Evolutionary conservation across 2,113 vertebrate species (phyloP), one percentile per base, ranked within the genome.

Genomic region (Sisor rabdophorus): DNA sequence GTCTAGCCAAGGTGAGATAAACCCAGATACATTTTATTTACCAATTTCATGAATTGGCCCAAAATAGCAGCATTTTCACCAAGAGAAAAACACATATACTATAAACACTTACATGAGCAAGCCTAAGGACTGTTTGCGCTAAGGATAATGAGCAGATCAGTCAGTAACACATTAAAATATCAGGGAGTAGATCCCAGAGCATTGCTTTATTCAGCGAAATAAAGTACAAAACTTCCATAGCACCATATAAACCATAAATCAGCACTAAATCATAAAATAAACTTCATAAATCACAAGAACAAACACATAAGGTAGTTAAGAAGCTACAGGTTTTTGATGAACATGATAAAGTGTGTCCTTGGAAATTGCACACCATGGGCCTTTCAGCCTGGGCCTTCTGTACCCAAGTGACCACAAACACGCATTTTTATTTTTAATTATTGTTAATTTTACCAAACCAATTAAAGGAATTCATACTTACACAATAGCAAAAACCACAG

Each of bases 211-310:
- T 50, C 56, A 68, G 71, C n/a, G 77, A 81, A 83, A 78, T 81
- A 50, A 80, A 81, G 71, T 36, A 36, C 79, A 82, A 80, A 78
- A 73, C 65, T 73, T 74, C 69, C 80, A 82, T 80, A 81, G 30
- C 78, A 70, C 80, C 76, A 76, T 72, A 64, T 79, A 59, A 70
- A 74, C 26, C 63, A 73, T 81, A 82, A 53, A 56, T 85, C 80
- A 78, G 77, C 24, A 26, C 60, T 36, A 13, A n/a, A 58, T 76
- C 56, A 67, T 47, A 73, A 77, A 72, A 28, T 24, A 36, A 74
- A 82, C 79, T 70, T 61, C 13, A 74, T 81, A 78, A 78, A 83
- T 77, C 63, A 58, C 32, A 73, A n/a, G 22, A 28, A 64, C 60
- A 80, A 36, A 50, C 71, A 75, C 65, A 16, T 36, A 59, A 65